These are phyloP conservation scores for Clupea harengus DNA, from an alignment of 2,113 vertebrate genomes.

Conservation along the genomic window DNA sequence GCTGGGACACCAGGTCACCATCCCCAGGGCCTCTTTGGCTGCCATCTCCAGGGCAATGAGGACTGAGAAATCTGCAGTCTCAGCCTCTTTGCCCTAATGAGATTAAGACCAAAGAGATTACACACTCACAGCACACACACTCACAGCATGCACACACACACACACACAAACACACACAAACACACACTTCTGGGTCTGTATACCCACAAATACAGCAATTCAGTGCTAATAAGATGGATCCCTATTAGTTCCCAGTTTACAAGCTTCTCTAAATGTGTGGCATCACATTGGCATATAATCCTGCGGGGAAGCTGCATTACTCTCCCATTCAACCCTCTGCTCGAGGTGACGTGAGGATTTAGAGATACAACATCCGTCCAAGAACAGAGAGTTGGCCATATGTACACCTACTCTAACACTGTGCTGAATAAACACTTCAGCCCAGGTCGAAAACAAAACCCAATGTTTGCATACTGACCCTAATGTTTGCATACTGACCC, in stretches of 20 bases:
- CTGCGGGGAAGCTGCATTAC: not conserved
- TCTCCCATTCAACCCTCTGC: not conserved
- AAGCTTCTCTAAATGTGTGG: not conserved
- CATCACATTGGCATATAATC: not conserved
- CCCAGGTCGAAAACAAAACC: not conserved
- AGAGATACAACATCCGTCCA: not conserved
- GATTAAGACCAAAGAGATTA: slow-evolving; percentile 64
- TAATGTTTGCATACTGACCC: not conserved
- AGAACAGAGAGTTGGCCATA: not conserved
- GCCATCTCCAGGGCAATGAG: slow-evolving; percentile 45
- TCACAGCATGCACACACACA: slow-evolving; percentile 22
- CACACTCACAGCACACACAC: slow-evolving; percentile 15
- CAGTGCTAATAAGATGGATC: not conserved
- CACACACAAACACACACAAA: slow-evolving; percentile 26
- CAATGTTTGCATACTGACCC: not conserved
- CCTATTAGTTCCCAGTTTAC: not conserved
- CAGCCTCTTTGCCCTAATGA: slow-evolving; percentile 57
- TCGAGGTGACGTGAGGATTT: not conserved
- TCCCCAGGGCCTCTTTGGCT: slow-evolving; percentile 7
- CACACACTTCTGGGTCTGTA: not conserved
- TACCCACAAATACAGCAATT: not conserved
- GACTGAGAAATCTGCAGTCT: slow-evolving; percentile 44
- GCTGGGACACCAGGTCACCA: slow-evolving; percentile 22
- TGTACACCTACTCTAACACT: not conserved
- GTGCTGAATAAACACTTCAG: not conserved